Evolutionary conservation across 2,888 invertebrate genomes (phyloP).

Genomic region (Drosophila diplacantha): DNA sequence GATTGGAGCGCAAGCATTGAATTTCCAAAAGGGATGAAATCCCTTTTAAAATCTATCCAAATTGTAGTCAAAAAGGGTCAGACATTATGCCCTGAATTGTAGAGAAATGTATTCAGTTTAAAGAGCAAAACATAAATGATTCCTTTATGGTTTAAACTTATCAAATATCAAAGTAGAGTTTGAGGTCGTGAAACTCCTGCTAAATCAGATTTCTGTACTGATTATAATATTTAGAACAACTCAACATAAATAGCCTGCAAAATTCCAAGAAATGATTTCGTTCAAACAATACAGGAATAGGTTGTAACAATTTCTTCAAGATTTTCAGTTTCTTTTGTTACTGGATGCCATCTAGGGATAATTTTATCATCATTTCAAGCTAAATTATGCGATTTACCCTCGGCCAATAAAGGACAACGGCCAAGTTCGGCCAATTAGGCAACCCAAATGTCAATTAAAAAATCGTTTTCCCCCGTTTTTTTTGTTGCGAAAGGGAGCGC

Average conservation of each 20-base stretch:
- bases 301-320: background rate
- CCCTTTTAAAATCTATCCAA: background rate
- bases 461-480: slow-evolving; percentile 28
- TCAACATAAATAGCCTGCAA: background rate
- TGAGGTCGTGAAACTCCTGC: background rate
- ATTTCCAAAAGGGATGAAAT: slow-evolving; percentile 5
- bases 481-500: slow-evolving; percentile 30
- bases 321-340: background rate
- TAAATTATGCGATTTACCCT: slow-evolving; percentile 31
- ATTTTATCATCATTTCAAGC: slow-evolving; percentile 28
- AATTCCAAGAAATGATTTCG: background rate
- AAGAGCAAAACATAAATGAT: background rate
- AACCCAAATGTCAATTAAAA: slow-evolving; percentile 45
- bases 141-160: background rate
- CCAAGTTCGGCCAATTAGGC: slow-evolving; percentile 56
- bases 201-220: background rate
- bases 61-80: background rate
- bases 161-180: background rate
- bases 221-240: background rate
- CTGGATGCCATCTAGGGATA: slow-evolving; percentile 1
- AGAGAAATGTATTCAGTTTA: background rate
- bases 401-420: slow-evolving; percentile 11
- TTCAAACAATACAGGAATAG: slow-evolving; percentile 1
- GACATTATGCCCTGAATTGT: background rate
- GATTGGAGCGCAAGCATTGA: slow-evolving; percentile 16